A percentile compares a stretch with the other conserved stretches of the same genome.
Evolutionary conservation across 2,797 vertebrate genomes (phyloP).

Genomic region (Natrix natrix): DNA sequence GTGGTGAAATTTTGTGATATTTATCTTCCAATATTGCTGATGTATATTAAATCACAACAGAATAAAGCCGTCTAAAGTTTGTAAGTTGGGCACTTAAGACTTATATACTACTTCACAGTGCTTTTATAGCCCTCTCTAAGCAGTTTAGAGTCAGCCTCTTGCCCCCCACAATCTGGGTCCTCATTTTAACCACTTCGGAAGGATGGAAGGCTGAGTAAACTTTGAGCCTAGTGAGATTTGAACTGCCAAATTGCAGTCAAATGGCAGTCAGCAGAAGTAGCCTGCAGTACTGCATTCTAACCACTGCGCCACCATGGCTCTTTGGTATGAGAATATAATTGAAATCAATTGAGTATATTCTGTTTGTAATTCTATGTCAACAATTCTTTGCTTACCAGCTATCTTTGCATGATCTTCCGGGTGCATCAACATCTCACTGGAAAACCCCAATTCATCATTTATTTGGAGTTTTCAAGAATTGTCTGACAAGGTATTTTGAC

Average conservation of each 20-base stretch:
- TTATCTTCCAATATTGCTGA: background rate
- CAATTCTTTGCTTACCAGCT: background rate
- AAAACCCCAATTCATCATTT: background rate
- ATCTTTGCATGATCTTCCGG: background rate
- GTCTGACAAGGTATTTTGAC: background rate
- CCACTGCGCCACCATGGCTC: too few relatives aligned
- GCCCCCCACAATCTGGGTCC: too few relatives aligned
- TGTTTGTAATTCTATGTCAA: background rate
- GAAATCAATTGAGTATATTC: background rate
- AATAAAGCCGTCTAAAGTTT: background rate
- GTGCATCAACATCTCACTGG: background rate
- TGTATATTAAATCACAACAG: background rate
- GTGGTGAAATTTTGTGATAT: background rate
- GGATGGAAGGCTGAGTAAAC: too few relatives aligned
- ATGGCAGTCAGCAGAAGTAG: too few relatives aligned
- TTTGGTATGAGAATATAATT: too few relatives aligned
- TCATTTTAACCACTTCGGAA: too few relatives aligned
- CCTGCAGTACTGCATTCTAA: too few relatives aligned
- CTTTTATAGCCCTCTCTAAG: too few relatives aligned
- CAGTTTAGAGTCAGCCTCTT: too few relatives aligned
- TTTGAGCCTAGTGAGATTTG: too few relatives aligned
- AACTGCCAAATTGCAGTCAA: too few relatives aligned
- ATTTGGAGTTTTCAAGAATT: background rate
- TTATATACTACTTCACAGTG: too few relatives aligned
- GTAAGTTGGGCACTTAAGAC: background rate